Evolutionary conservation across 2,113 vertebrate genomes (phyloP).

Genomic region (Egretta garzetta): DNA sequence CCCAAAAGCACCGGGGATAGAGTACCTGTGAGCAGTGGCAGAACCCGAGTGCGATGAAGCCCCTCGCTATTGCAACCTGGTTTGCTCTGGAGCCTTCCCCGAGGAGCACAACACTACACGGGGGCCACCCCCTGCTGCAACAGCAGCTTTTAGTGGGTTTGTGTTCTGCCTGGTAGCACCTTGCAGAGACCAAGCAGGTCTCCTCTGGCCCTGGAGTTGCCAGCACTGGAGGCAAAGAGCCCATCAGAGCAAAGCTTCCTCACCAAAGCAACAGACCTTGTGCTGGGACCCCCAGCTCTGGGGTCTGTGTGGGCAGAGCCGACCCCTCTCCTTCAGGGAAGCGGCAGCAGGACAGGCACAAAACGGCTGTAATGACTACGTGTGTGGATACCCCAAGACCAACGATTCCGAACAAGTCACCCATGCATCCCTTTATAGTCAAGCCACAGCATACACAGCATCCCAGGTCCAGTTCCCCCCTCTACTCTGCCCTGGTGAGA

Average conservation of each 20-base stretch:
- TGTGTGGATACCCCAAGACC: fast-evolving
- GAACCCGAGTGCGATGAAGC: neutral
- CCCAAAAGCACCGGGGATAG: neutral
- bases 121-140: neutral
- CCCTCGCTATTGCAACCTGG: neutral
- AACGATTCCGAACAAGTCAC: neutral
- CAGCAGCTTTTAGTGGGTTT: too few relatives aligned
- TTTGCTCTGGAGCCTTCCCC: neutral
- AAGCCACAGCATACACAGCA: neutral
- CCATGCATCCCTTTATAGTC: neutral
- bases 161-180: neutral
- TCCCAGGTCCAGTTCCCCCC: too few relatives aligned
- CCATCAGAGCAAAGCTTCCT: neutral
- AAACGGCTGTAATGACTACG: neutral
- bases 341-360: neutral
- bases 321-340: neutral
- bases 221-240: neutral
- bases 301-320: neutral
- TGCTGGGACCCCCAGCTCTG: neutral
- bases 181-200: neutral
- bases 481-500: too few relatives aligned
- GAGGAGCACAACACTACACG: neutral
- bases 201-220: neutral
- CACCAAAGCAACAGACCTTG: neutral
- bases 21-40: neutral